Conservation (phyloP, 2,888 invertebrate genomes). For the Megaustenia siamemsis region DNA sequence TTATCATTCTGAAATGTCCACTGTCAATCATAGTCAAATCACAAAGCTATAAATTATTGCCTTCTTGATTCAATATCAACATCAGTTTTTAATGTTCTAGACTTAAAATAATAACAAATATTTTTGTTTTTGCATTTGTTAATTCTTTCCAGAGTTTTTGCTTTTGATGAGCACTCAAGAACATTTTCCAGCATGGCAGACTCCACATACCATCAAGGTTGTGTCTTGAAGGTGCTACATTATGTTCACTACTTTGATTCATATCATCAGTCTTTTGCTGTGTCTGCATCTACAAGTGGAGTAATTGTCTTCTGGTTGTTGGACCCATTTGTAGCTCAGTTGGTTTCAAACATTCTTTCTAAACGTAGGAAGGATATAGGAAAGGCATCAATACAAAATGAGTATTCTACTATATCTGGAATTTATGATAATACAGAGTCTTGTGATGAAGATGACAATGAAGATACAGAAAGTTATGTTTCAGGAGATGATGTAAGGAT, state of each 20-base stretch:
- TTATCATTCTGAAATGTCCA: no score
- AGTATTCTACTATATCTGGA: neutral
- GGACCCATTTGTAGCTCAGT: neutral
- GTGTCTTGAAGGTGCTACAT: constrained; percentile 85
- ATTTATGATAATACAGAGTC: neutral
- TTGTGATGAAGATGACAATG: neutral
- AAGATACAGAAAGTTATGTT: neutral
- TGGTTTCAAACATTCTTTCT: neutral
- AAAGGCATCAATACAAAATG: neutral
- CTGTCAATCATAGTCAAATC: no score
- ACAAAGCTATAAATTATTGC: no score
- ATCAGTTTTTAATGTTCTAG: no score
- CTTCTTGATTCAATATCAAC: no score
- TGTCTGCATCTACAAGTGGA: constrained; percentile 88
- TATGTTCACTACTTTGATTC: constrained; percentile 71
- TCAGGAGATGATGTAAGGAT: neutral
- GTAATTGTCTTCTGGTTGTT: constrained; percentile 86
- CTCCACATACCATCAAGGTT: constrained; percentile 83
- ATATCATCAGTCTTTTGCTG: constrained; percentile 73
- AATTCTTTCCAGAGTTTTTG: constrained; percentile 62
- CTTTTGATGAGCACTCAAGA: constrained; percentile 64
- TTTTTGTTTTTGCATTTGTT: neutral
- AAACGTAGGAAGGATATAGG: neutral
- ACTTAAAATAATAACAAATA: no score
- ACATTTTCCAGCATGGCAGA: constrained; percentile 66